phyloP scores from a whole-genome alignment of 2,113 vertebrate species.

The Macrotis lagotis region DNA sequence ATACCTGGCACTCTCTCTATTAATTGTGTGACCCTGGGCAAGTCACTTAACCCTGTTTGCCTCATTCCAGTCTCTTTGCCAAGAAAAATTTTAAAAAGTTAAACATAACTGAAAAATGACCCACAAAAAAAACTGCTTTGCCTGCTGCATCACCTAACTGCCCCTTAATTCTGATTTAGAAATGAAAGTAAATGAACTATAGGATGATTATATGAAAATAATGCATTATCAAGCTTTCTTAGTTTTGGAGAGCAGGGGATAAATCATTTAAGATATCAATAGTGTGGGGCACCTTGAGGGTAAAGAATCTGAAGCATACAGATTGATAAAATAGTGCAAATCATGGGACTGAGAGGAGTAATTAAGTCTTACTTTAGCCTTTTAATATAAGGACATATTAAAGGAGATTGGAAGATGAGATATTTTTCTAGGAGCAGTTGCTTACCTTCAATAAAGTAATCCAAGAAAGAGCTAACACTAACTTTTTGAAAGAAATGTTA shows the following conservation, averaged over 20 bases:
- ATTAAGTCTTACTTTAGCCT: conserved; percentile 28
- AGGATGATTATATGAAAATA: conserved; percentile 15
- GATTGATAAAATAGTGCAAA: conserved; percentile 18
- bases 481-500: neutral
- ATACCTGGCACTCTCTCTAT: too few species aligned
- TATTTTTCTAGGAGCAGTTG: conserved; percentile 32
- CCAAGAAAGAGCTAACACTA: neutral
- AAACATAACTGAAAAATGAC: too few species aligned
- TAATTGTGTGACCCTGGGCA: neutral
- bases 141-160: neutral
- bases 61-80: neutral
- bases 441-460: conserved; percentile 48
- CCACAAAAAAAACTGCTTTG: too few species aligned
- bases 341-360: neutral
- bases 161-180: conserved; percentile 12
- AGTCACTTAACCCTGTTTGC: neutral
- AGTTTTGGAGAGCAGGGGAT: neutral
- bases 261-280: neutral
- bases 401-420: conserved; percentile 26
- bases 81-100: neutral
- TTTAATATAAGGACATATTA: conserved; percentile 51
- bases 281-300: neutral
- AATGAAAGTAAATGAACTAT: conserved; percentile 42
- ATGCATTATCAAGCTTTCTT: neutral
- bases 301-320: neutral